Percentiles rank a stretch among this genome's conserved stretches.
phyloP scores from a whole-genome alignment of 1,140 invertebrate species.

The Cotesia vestalis region DNA sequence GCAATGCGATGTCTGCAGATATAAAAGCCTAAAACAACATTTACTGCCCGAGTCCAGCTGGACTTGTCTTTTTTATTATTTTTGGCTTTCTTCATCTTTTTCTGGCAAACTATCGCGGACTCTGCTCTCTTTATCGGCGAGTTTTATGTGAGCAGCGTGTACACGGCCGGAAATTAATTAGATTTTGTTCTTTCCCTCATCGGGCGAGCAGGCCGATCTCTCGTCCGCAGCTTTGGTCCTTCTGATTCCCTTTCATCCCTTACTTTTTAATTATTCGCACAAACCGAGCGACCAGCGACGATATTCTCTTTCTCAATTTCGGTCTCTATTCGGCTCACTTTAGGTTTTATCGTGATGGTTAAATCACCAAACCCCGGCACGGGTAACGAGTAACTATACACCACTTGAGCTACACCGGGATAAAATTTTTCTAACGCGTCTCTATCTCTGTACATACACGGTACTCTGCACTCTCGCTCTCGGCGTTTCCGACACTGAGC shows the following conservation, averaged over 20 bases:
- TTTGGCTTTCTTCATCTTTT: conserved; percentile 20
- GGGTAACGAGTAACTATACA: too few species aligned
- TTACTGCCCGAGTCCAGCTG: conserved; percentile 36
- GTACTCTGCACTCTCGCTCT: conserved; percentile 21
- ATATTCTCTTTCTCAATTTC: conserved; percentile 13
- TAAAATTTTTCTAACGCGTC: too few species aligned
- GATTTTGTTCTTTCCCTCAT: conserved; percentile 45
- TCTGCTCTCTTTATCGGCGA: neutral
- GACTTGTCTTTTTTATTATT: conserved; percentile 37
- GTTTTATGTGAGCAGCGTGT: neutral
- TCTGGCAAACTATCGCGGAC: neutral
- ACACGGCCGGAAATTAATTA: conserved; percentile 44
- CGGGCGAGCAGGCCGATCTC: conserved; percentile 33
- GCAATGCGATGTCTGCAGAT: conserved; percentile 19
- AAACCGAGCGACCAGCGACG: conserved; percentile 34
- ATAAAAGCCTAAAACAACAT: conserved; percentile 53
- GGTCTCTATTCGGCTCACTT: conserved; percentile 15
- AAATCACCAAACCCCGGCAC: neutral
- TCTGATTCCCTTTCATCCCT: conserved; percentile 47
- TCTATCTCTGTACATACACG: neutral
- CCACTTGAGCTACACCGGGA: too few species aligned
- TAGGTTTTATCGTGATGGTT: conserved; percentile 19
- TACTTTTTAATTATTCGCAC: conserved; percentile 49
- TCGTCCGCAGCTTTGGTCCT: conserved; percentile 39
- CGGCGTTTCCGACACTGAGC: too few species aligned